Conservation (phyloP, 2,888 invertebrate species). For the Caenorhabditis becei region DNA sequence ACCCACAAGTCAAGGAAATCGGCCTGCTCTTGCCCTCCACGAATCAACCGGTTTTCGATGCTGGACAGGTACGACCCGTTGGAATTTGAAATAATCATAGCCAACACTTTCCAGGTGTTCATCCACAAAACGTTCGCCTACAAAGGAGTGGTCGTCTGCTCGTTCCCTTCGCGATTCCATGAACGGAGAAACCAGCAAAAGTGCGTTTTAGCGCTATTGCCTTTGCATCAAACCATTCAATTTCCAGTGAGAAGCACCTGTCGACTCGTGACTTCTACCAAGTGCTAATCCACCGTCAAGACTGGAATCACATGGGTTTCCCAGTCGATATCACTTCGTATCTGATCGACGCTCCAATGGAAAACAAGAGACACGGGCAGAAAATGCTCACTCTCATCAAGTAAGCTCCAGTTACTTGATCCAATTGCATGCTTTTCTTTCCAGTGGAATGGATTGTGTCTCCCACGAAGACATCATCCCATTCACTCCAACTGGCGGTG, state of each 20-base stretch:
- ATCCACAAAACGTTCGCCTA: conserved; percentile 97
- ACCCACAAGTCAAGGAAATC: conserved; percentile 65
- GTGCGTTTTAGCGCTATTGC: conserved; percentile 31
- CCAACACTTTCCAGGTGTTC: conserved; percentile 85
- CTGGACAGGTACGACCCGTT: conserved; percentile 72
- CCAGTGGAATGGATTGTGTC: conserved; percentile 92
- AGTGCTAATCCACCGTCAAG: conserved; percentile 96
- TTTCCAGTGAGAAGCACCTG: conserved; percentile 66
- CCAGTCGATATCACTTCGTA: conserved; percentile 83
- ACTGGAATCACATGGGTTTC: conserved; percentile 97
- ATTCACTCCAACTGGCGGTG: conserved; percentile 90
- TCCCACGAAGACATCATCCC: conserved; percentile 98
- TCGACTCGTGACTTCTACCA: conserved; percentile 89
- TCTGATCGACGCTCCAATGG: conserved; percentile 69
- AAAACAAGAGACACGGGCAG: conserved; percentile 58
- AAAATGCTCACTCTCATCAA: conserved; percentile 70
- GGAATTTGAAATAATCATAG: background rate
- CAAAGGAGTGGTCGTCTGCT: conserved; percentile 95
- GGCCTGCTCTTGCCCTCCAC: conserved; percentile 62
- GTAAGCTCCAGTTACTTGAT: conserved; percentile 34
- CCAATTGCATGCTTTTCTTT: conserved; percentile 59
- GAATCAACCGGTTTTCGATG: conserved; percentile 57
- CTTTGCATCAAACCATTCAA: background rate
- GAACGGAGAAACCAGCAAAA: conserved; percentile 84
- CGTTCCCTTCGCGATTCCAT: conserved; percentile 96